Conservation (phyloP, 1,140 invertebrate species). For the Idris sp. region DNA sequence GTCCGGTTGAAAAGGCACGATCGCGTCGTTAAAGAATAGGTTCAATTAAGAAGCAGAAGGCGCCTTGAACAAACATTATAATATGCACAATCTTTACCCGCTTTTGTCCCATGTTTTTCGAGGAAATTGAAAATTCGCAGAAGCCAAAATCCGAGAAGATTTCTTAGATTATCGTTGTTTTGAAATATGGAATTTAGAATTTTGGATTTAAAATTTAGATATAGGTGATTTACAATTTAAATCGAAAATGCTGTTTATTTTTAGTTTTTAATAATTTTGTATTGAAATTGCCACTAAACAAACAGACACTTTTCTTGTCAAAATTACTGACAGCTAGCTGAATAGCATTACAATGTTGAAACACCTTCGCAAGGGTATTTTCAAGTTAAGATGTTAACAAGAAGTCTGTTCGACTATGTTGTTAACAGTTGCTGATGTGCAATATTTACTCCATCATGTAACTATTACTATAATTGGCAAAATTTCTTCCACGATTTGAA, state of each 20-base stretch:
- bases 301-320: slow-evolving; percentile 19
- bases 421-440: slow-evolving; percentile 52
- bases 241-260: too few relatives aligned
- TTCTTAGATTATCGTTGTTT: too few relatives aligned
- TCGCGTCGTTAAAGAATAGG: slow-evolving; percentile 48
- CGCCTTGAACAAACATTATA: slow-evolving; percentile 47
- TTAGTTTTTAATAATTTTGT: too few relatives aligned
- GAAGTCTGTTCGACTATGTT: slow-evolving; percentile 31
- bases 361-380: slow-evolving; percentile 45
- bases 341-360: slow-evolving; percentile 44
- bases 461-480: slow-evolving; percentile 49
- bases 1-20: slow-evolving; percentile 51
- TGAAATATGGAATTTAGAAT: too few relatives aligned
- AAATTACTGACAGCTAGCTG: slow-evolving; percentile 25
- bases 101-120: too few relatives aligned
- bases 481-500: slow-evolving; percentile 34
- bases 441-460: slow-evolving; percentile 48
- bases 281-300: too few relatives aligned
- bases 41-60: slow-evolving; percentile 52
- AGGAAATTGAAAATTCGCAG: too few relatives aligned
- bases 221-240: too few relatives aligned
- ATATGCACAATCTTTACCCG: too few relatives aligned
- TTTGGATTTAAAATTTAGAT: too few relatives aligned
- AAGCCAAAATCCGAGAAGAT: too few relatives aligned
- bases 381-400: slow-evolving; percentile 56